Evolutionary conservation across 2,797 vertebrate species (phyloP), one percentile per base, ranked within the genome.

Genomic region (Melanitta fusca): DNA sequence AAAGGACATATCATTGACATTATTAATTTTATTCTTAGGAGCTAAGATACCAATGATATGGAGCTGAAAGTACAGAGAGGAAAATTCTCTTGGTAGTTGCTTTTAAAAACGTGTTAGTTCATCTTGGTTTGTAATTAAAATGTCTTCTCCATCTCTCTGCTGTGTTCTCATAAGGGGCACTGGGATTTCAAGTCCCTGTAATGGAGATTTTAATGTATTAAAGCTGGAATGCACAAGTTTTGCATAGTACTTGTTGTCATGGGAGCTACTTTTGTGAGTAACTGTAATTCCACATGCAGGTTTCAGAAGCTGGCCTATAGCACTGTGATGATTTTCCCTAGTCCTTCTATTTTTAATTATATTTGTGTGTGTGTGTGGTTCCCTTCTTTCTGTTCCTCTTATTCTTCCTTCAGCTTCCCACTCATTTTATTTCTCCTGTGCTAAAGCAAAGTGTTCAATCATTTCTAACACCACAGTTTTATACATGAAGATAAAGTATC

Each of bases 161-260:
- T 85, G 8, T 73, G 18, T 80, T 82, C 62, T 88, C 20, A 27
- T 75, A 53, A 70, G 64, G 43, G 51, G 16, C 21, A 61, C 10
- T 66, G 36, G 39, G 38, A 79, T 84, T 93, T 95, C 80, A 73
- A 77, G 39, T 78, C 49, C 65, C 18, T 90, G 0, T 77, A 80
- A 88, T 45, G n/a, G 54, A 88, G 95, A 89, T 88, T 91, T 91
- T 45, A 94, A 80, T 70, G 54, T 36, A 91, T 93, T 80, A 66
- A 85, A 85, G 27, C 38, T 60, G n/a, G 66, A 94, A 90, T 70
- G 38, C 41, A 58, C 28, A 78, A 93, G 20, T 8, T 11, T 82
- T 91, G 71, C 53, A 68, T n/a, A 92, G 43, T 41, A 54, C 28
- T 87, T 92, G 34, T 89, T 84, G 41, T 85, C 79, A 72, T 58